Conservation (phyloP, 1,140 invertebrate genomes). For the Phthorimaea operculella region DNA sequence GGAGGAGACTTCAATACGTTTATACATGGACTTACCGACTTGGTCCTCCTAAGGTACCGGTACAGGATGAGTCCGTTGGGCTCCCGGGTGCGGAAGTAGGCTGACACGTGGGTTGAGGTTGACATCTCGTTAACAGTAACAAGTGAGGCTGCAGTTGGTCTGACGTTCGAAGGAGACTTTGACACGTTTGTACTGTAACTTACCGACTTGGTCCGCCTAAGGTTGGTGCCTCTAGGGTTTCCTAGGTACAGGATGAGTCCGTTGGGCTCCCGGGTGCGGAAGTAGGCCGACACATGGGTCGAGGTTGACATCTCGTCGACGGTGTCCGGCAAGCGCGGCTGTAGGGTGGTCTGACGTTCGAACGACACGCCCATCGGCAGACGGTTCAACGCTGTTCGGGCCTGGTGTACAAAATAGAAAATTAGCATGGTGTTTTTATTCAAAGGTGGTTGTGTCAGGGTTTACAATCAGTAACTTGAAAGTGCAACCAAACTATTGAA, state of each 20-base stretch:
- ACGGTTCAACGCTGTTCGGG: slow-evolving; percentile 48
- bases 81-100: slow-evolving; percentile 86
- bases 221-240: slow-evolving; percentile 80
- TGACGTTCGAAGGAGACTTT: slow-evolving; percentile 85
- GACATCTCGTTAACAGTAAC: slow-evolving; percentile 82
- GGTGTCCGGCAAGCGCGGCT: slow-evolving; percentile 86
- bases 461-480: no score
- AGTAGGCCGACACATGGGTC: slow-evolving; percentile 87
- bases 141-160: slow-evolving; percentile 88
- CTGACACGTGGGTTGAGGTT: slow-evolving; percentile 86
- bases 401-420: slow-evolving; percentile 18
- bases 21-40: slow-evolving; percentile 74
- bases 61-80: slow-evolving; percentile 88
- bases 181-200: slow-evolving; percentile 33
- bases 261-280: slow-evolving; percentile 82
- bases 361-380: slow-evolving; percentile 81
- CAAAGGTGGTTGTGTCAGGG: no score
- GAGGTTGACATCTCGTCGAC: slow-evolving; percentile 85
- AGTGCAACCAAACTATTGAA: no score
- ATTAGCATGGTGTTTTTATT: no score
- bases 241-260: slow-evolving; percentile 92
- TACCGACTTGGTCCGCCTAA: slow-evolving; percentile 74
- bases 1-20: no score
- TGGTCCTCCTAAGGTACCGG: slow-evolving; percentile 73
- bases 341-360: slow-evolving; percentile 82